Conservation (phyloP, 2,888 invertebrate species). For the Eurois occulta region DNA sequence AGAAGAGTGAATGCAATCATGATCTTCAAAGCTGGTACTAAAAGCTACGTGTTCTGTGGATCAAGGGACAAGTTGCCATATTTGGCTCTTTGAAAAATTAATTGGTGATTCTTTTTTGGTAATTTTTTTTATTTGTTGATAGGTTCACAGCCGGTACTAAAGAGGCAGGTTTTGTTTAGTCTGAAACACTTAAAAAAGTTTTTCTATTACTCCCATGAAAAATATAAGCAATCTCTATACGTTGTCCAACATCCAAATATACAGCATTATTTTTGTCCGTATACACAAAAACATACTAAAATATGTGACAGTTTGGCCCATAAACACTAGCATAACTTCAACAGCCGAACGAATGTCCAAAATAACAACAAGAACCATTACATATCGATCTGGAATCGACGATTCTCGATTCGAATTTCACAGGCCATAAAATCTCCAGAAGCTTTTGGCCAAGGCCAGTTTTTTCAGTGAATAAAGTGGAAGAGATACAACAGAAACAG, state of each 20-base stretch:
- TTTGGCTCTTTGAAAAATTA: too few species aligned
- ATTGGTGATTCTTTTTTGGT: background rate
- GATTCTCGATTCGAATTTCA: conserved; percentile 17
- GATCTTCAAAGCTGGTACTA: too few species aligned
- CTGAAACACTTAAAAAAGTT: background rate
- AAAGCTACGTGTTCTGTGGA: too few species aligned
- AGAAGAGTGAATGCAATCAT: too few species aligned
- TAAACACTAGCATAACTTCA: conserved; percentile 35
- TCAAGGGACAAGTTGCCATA: too few species aligned
- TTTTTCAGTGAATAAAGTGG: conserved; percentile 39
- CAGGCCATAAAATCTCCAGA: conserved; percentile 35
- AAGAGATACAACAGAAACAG: conserved; percentile 33
- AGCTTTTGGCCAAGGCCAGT: conserved; percentile 1
- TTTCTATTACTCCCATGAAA: background rate
- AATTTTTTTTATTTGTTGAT: background rate
- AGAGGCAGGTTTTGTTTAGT: background rate
- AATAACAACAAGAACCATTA: conserved; percentile 21
- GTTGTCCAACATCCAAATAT: background rate
- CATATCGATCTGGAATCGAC: background rate
- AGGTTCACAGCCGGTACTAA: background rate
- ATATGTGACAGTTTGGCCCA: conserved; percentile 25
- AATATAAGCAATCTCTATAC: background rate
- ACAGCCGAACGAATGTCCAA: conserved; percentile 9
- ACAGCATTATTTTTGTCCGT: conserved; percentile 12
- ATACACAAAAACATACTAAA: conserved; percentile 13